Conservation (phyloP, 2,797 vertebrate genomes). For the Aplochiton taeniatus region DNA sequence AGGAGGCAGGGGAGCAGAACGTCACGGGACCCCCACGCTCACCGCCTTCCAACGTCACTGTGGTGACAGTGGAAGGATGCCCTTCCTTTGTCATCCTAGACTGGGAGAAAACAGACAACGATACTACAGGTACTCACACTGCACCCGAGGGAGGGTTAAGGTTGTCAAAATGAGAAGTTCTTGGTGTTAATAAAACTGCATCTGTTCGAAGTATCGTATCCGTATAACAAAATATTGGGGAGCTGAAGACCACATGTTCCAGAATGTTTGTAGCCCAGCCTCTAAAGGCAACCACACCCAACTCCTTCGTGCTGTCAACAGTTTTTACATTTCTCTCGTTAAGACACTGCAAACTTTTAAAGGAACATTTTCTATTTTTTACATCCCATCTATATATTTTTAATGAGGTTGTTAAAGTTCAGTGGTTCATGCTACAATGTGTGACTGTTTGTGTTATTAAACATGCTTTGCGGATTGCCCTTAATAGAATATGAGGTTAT, state of each 20-base stretch:
- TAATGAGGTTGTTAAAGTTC: constrained; percentile 12
- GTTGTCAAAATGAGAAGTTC: background rate
- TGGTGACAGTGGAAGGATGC: constrained; percentile 96
- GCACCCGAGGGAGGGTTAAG: background rate
- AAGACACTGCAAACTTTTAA: background rate
- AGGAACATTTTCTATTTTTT: constrained; percentile 3
- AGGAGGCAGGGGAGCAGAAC: constrained; percentile 78
- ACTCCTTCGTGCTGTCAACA: background rate
- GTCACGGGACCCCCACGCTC: constrained; percentile 81
- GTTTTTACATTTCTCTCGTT: constrained; percentile 1
- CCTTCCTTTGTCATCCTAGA: constrained; percentile 93
- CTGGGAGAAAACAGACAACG: constrained; percentile 91
- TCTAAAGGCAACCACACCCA: background rate
- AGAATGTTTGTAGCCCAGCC: constrained; percentile 1
- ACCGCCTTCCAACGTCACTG: constrained; percentile 91
- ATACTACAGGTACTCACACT: constrained; percentile 77
- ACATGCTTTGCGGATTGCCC: constrained; percentile 3
- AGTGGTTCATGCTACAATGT: background rate
- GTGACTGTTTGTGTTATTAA: constrained; percentile 3
- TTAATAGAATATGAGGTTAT: constrained; percentile 88
- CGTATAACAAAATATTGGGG: constrained; percentile 6
- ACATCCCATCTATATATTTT: constrained; percentile 9
- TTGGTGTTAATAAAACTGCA: constrained; percentile 1
- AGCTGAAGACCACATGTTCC: constrained; percentile 1
- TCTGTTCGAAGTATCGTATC: background rate